Conservation (phyloP, 2,113 vertebrate genomes). For the Sinocyclocheilus maitianheensis region DNA sequence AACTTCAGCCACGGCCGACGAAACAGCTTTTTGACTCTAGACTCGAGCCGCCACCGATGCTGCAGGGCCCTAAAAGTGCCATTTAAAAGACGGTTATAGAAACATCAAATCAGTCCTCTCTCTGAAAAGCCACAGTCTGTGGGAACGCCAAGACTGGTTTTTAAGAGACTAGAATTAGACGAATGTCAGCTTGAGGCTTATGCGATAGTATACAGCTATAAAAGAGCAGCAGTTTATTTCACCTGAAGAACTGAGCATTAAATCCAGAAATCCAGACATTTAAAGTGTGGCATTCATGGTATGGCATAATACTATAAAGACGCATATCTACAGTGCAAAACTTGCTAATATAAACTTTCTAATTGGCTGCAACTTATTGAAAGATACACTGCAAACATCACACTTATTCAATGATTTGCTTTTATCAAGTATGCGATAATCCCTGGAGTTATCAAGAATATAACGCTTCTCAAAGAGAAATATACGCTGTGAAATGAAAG, state of each 20-base stretch:
- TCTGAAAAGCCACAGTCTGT: slow-evolving; percentile 57
- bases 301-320: neutral
- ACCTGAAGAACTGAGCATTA: neutral
- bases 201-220: neutral
- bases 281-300: neutral
- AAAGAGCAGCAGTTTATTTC: neutral
- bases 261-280: neutral
- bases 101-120: slow-evolving; percentile 53
- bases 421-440: neutral
- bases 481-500: neutral
- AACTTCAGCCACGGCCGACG: neutral
- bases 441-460: neutral
- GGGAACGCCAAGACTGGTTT: slow-evolving; percentile 49
- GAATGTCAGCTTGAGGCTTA: neutral
- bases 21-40: neutral
- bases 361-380: neutral
- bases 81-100: slow-evolving; percentile 60
- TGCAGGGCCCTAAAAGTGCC: slow-evolving; percentile 36
- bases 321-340: neutral
- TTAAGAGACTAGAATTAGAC: slow-evolving; percentile 23
- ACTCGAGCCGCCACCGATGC: slow-evolving; percentile 21
- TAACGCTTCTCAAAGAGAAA: neutral
- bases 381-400: neutral
- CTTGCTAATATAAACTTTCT: neutral
- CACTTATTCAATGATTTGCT: neutral